Evolutionary conservation across 2,113 vertebrate species (phyloP).

Genomic region (Amphiprion percula): DNA sequence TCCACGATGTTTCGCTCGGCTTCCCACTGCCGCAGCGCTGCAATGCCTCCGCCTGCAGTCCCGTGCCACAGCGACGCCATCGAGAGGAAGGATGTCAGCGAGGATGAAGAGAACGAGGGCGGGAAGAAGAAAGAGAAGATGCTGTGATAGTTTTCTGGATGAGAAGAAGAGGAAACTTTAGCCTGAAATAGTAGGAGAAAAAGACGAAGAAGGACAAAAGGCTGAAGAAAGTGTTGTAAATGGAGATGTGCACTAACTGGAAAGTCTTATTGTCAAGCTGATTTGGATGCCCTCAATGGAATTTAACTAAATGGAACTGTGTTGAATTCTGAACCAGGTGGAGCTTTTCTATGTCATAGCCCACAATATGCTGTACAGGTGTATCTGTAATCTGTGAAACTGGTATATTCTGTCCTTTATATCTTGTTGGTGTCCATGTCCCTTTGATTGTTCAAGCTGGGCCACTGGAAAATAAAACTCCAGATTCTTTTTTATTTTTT

Average conservation of each 20-base stretch:
- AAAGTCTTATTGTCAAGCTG: not conserved
- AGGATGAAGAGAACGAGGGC: not conserved
- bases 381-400: too few species aligned
- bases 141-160: slow-evolving; percentile 11
- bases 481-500: too few species aligned
- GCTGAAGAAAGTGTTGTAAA: not conserved
- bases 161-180: not conserved
- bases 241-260: not conserved
- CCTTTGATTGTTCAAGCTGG: too few species aligned
- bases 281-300: slow-evolving; percentile 2
- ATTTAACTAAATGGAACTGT: slow-evolving; percentile 5
- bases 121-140: slow-evolving; percentile 46
- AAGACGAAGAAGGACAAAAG: not conserved
- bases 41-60: slow-evolving; percentile 65
- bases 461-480: too few species aligned
- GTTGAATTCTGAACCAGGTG: too few species aligned
- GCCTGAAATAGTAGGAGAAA: not conserved
- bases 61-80: slow-evolving; percentile 13
- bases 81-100: slow-evolving; percentile 46
- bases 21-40: slow-evolving; percentile 44
- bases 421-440: too few species aligned
- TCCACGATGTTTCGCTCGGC: slow-evolving; percentile 69
- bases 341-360: too few species aligned
- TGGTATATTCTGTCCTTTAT: too few species aligned
- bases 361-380: too few species aligned